Conservation (phyloP, 2,113 vertebrate genomes). For the Salminus brasiliensis region DNA sequence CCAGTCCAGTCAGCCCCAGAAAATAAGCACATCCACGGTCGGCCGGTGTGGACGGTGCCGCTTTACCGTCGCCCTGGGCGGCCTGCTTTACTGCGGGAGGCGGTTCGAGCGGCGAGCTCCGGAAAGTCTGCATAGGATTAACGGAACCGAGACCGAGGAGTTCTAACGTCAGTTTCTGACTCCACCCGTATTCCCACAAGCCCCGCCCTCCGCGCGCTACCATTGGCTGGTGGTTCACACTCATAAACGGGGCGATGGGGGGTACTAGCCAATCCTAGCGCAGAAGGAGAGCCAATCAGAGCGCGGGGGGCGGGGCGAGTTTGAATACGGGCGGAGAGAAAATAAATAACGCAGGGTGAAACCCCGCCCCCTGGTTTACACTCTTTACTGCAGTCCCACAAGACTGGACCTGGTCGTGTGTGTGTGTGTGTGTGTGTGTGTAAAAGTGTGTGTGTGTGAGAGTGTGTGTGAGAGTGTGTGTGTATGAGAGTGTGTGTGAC, state of each 20-base stretch:
- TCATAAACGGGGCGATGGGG: not conserved
- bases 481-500: no score
- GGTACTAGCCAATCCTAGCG: not conserved
- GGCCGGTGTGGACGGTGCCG: not conserved
- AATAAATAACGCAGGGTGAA: conserved; percentile 63
- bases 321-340: not conserved
- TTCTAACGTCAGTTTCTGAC: conserved; percentile 21
- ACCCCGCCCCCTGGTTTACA: conserved; percentile 76
- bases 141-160: conserved; percentile 72
- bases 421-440: conserved; percentile 1
- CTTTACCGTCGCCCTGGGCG: conserved; percentile 25
- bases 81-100: conserved; percentile 27
- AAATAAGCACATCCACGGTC: not conserved
- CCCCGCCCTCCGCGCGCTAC: not conserved
- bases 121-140: conserved; percentile 70
- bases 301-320: not conserved
- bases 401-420: conserved; percentile 51
- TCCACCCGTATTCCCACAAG: not conserved
- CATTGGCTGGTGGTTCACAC: not conserved
- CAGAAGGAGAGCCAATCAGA: not conserved
- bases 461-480: no score
- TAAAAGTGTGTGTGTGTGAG: not conserved
- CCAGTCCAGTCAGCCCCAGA: not conserved
- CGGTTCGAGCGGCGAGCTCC: conserved; percentile 48
- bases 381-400: conserved; percentile 62